Conservation (phyloP, 2,113 vertebrate species). For the Apodemus sylvaticus region DNA sequence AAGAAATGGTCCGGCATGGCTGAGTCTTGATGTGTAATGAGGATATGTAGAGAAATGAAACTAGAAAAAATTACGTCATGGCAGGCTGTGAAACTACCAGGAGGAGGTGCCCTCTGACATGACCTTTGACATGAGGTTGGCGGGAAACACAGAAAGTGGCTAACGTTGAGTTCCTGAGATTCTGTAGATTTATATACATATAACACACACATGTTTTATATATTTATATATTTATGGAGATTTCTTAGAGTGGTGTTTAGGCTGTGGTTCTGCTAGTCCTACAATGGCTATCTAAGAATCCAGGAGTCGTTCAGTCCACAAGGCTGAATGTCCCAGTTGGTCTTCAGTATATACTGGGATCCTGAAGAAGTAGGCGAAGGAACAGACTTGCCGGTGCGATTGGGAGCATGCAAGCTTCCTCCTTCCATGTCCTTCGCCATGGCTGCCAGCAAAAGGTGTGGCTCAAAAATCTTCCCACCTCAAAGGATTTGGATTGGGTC, state of each 20-base stretch:
- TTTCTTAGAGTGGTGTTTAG: neutral
- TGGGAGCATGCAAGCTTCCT: neutral
- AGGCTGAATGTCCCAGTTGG: neutral
- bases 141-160: neutral
- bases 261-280: neutral
- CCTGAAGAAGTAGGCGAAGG: neutral
- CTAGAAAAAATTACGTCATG: neutral
- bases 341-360: neutral
- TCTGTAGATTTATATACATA: too few relatives aligned
- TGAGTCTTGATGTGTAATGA: neutral
- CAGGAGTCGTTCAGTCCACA: neutral
- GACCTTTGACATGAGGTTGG: neutral
- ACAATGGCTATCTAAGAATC: neutral
- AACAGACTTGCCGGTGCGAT: neutral
- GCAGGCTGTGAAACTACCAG: neutral
- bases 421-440: neutral
- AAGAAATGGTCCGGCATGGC: neutral
- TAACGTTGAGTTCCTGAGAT: neutral
- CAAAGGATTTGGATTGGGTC: neutral
- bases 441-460: neutral
- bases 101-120: neutral
- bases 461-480: neutral
- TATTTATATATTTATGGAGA: too few relatives aligned
- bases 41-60: neutral
- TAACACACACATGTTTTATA: too few relatives aligned